A percentile compares a stretch with the other conserved stretches of the same genome.
phyloP scores from a whole-genome alignment of 2,888 invertebrate species.

The Pachliopta kotzebuea region DNA sequence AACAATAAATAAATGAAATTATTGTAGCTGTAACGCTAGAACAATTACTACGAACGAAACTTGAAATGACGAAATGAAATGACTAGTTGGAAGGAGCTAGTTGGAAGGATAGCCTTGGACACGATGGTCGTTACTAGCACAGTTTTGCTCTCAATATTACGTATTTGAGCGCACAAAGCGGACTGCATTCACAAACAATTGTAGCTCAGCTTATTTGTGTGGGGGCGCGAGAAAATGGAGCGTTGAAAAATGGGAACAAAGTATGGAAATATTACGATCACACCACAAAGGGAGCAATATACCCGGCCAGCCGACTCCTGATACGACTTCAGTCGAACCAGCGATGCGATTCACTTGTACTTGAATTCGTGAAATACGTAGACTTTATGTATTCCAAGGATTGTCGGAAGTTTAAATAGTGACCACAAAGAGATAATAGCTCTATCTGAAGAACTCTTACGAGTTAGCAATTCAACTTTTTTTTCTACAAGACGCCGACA shows the following conservation, averaged over 20 bases:
- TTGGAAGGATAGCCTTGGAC: conserved; percentile 5
- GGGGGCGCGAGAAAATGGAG: conserved; percentile 7
- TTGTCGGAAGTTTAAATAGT: too few relatives aligned
- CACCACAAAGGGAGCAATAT: neutral
- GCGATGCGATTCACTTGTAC: neutral
- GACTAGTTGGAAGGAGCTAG: neutral
- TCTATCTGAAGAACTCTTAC: too few relatives aligned
- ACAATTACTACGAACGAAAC: neutral
- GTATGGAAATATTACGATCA: conserved; percentile 15
- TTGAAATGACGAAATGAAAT: neutral
- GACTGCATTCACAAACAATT: conserved; percentile 17
- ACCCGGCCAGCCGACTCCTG: neutral
- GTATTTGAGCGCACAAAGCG: conserved; percentile 15
- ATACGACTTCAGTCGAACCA: conserved; percentile 3
- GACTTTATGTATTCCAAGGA: too few relatives aligned
- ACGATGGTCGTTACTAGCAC: neutral
- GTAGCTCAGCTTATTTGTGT: conserved; percentile 1
- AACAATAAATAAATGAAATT: too few relatives aligned
- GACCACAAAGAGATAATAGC: too few relatives aligned
- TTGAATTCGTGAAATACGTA: neutral
- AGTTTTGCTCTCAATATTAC: conserved; percentile 4
- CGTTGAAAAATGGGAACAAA: conserved; percentile 25
- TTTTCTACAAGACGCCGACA: too few relatives aligned
- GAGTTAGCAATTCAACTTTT: too few relatives aligned
- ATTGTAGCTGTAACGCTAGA: too few relatives aligned